Evolutionary conservation across 2,888 invertebrate genomes (phyloP).

Genomic region (Pachydiplax longipennis): DNA sequence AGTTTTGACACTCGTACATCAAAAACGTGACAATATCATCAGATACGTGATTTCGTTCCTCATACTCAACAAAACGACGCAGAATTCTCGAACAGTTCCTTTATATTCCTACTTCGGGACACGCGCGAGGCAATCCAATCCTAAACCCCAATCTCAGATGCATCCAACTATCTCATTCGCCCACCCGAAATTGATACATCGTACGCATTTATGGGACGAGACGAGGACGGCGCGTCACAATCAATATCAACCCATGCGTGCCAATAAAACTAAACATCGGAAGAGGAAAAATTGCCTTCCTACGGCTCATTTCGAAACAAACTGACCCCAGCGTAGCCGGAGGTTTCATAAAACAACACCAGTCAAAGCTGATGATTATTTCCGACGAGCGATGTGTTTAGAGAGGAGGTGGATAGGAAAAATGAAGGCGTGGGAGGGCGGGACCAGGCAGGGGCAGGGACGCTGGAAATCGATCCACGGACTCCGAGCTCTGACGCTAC

Average conservation of each 20-base stretch:
- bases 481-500: background rate
- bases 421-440: slow-evolving; percentile 50
- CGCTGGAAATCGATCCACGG: background rate
- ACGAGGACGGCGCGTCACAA: background rate
- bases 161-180: background rate
- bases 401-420: background rate
- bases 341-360: background rate
- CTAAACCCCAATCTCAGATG: too few species aligned
- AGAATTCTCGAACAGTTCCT: too few species aligned
- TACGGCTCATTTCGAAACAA: background rate
- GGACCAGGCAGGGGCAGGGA: background rate
- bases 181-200: background rate
- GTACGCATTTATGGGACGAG: background rate
- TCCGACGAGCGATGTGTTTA: background rate
- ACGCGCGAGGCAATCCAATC: too few species aligned
- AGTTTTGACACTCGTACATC: too few species aligned
- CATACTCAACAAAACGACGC: too few species aligned
- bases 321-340: background rate
- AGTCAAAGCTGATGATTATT: background rate
- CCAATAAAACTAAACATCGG: background rate
- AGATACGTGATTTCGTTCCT: too few species aligned
- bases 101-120: too few species aligned
- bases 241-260: background rate
- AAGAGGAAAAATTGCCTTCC: background rate
- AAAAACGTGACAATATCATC: too few species aligned